Percentiles rank a stretch among this genome's conserved stretches.
phyloP scores from a whole-genome alignment of 2,888 invertebrate species.

The Tinea pellionella region DNA sequence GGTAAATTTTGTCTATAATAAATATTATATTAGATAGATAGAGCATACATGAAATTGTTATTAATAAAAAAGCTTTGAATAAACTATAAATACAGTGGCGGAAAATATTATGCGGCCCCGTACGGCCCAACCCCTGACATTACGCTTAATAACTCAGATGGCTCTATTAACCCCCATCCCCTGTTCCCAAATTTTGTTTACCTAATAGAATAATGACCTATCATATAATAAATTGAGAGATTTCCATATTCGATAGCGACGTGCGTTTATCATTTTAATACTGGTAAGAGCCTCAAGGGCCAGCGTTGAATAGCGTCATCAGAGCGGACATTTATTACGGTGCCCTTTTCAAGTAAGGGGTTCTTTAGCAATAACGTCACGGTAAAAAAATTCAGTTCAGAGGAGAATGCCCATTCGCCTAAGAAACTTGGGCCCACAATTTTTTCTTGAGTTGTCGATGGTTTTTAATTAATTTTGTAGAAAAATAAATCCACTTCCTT shows the following conservation, averaged over 20 bases:
- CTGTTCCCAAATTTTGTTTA: slow-evolving; percentile 53
- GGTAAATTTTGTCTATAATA: too few species aligned
- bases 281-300: slow-evolving; percentile 32
- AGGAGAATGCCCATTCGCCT: too few species aligned
- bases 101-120: not conserved
- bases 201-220: slow-evolving; percentile 67
- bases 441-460: too few species aligned
- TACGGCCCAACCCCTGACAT: slow-evolving; percentile 28
- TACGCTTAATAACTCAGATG: slow-evolving; percentile 48
- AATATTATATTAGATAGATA: too few species aligned
- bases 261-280: slow-evolving; percentile 65
- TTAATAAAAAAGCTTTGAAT: not conserved
- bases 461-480: too few species aligned
- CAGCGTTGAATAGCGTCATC: slow-evolving; percentile 42
- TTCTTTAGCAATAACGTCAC: not conserved
- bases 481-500: too few species aligned
- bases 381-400: too few species aligned
- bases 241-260: slow-evolving; percentile 61
- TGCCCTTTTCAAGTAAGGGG: slow-evolving; percentile 1
- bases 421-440: too few species aligned
- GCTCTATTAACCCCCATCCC: slow-evolving; percentile 52
- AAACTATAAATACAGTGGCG: not conserved
- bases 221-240: slow-evolving; percentile 68
- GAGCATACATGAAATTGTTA: too few species aligned
- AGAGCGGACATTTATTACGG: slow-evolving; percentile 20